phyloP scores from a whole-genome alignment of 2,888 invertebrate genomes.

The Cerastoderma edule region DNA sequence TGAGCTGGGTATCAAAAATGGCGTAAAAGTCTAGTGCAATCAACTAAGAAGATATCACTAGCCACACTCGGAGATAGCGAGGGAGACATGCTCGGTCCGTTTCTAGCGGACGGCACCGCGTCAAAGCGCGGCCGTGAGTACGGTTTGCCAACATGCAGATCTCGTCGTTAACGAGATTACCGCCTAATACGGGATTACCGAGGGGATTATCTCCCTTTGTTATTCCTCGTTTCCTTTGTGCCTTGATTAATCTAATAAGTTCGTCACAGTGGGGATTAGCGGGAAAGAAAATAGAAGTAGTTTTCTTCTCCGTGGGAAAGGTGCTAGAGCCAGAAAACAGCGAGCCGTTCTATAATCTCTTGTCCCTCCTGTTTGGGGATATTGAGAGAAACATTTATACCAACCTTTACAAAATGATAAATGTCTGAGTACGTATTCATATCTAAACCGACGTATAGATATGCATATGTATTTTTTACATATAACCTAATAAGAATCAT shows the following conservation, averaged over 20 bases:
- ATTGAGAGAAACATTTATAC: too few relatives aligned
- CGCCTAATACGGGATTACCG: slow-evolving; percentile 36
- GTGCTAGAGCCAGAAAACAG: slow-evolving; percentile 18
- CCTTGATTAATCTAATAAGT: slow-evolving; percentile 57
- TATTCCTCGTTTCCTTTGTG: slow-evolving; percentile 41
- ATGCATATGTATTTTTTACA: too few relatives aligned
- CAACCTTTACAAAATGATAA: too few relatives aligned
- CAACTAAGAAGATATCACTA: too few relatives aligned
- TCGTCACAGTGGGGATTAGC: slow-evolving; percentile 31
- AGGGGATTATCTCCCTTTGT: slow-evolving; percentile 45
- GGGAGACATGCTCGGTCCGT: slow-evolving; percentile 8
- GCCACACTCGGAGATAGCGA: too few relatives aligned
- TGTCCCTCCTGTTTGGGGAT: too few relatives aligned
- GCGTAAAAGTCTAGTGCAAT: too few relatives aligned
- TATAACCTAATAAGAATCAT: too few relatives aligned
- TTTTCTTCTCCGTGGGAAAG: slow-evolving; percentile 52
- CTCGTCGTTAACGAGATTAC: slow-evolving; percentile 47
- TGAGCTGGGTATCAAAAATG: too few relatives aligned
- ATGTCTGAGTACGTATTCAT: too few relatives aligned
- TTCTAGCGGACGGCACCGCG: background rate
- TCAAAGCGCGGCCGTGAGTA: slow-evolving; percentile 18
- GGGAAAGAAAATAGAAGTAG: slow-evolving; percentile 35
- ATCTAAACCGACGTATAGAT: too few relatives aligned
- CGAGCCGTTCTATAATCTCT: background rate
- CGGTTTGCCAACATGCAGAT: slow-evolving; percentile 15